Evolutionary conservation across 2,113 vertebrate genomes (phyloP).

Genomic region (Madoqua kirkii): DNA sequence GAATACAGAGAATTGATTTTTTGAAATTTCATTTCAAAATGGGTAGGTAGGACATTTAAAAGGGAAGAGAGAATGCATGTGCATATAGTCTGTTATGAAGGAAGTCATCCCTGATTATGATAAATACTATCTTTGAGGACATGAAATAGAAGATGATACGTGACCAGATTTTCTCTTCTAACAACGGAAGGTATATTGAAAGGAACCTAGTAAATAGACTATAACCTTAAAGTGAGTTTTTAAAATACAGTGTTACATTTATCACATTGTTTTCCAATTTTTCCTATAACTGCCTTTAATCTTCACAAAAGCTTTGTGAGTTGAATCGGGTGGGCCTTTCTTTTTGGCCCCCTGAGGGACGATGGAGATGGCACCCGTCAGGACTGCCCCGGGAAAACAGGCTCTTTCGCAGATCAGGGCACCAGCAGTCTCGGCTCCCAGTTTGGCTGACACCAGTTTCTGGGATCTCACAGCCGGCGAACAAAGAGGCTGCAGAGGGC

Average conservation of each 20-base stretch:
- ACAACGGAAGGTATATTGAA: neutral
- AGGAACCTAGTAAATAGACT: neutral
- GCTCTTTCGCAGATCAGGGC: neutral
- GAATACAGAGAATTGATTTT: conserved; percentile 8
- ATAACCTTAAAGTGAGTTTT: neutral
- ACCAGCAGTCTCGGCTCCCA: neutral
- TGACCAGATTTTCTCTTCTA: neutral
- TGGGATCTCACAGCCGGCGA: neutral
- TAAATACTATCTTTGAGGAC: conserved; percentile 10
- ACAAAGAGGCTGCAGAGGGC: rapidly evolving
- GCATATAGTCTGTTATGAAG: neutral
- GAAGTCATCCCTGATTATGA: neutral
- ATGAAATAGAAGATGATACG: neutral
- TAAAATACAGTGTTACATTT: neutral
- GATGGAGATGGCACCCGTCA: neutral
- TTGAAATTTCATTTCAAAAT: conserved; percentile 32
- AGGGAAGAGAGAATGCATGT: neutral
- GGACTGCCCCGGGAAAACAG: neutral
- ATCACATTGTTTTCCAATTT: neutral
- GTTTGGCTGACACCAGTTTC: rapidly evolving
- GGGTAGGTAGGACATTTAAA: neutral
- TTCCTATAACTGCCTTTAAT: neutral
- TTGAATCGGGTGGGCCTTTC: neutral
- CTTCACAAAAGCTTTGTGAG: neutral
- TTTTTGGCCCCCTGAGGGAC: neutral